Percentiles rank a stretch among this genome's conserved stretches.
Evolutionary conservation across 1,140 invertebrate genomes (phyloP).

Genomic region (Diabrotica undecimpunctata): DNA sequence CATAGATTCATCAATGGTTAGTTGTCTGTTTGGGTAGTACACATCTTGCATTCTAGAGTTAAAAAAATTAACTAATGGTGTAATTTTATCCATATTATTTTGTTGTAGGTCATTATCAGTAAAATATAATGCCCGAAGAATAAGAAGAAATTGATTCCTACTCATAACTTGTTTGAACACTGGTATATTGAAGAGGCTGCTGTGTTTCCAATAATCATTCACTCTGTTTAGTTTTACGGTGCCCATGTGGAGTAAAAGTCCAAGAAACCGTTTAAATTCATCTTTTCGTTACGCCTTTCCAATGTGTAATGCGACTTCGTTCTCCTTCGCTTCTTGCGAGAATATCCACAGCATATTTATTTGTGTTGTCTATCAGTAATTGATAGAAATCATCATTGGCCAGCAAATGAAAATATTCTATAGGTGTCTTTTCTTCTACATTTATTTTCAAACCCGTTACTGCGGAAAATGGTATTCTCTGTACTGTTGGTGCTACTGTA

Average conservation of each 20-base stretch:
- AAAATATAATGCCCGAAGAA: slow-evolving; percentile 6
- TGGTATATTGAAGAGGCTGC: too few species aligned
- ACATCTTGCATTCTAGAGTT: slow-evolving; percentile 3
- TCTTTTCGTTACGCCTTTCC: too few species aligned
- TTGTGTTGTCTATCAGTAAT: neutral
- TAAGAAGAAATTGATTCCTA: slow-evolving; percentile 6
- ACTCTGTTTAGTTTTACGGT: too few species aligned
- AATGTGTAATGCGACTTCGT: too few species aligned
- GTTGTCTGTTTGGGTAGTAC: too few species aligned
- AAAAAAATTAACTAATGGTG: slow-evolving; percentile 6
- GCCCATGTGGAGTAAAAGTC: too few species aligned
- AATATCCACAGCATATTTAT: too few species aligned
- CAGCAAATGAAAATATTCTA: too few species aligned
- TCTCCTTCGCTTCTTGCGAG: too few species aligned
- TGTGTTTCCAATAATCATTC: too few species aligned
- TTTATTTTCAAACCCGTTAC: slow-evolving; percentile 5
- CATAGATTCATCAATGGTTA: too few species aligned
- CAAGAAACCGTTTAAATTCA: too few species aligned
- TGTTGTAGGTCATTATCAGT: neutral
- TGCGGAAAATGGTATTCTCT: slow-evolving; percentile 1
- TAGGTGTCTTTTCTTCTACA: neutral
- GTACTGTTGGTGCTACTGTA: neutral
- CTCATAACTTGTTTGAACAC: slow-evolving; percentile 4
- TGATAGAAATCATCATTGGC: slow-evolving; percentile 7
- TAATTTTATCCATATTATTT: slow-evolving; percentile 10